phyloP scores from a whole-genome alignment of 2,113 vertebrate genomes.

The Myodes glareolus region DNA sequence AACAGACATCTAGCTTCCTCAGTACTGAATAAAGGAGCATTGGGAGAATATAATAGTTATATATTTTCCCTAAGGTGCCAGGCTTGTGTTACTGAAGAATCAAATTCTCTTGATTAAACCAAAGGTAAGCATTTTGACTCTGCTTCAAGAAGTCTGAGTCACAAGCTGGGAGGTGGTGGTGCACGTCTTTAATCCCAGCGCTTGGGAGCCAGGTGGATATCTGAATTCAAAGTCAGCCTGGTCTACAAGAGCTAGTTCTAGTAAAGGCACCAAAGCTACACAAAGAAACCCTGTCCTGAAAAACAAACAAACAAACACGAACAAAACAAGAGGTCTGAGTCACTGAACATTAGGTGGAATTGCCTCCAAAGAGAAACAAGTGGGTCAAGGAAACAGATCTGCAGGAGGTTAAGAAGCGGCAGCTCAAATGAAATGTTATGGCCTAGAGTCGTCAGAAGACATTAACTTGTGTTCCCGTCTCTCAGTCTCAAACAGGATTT shows the following conservation, averaged over 20 bases:
- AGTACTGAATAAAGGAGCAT: background rate
- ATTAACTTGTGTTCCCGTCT: background rate
- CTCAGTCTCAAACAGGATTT: slow-evolving; percentile 31
- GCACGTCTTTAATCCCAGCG: too few relatives aligned
- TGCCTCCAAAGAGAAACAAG: slow-evolving; percentile 22
- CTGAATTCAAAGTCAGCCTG: too few relatives aligned
- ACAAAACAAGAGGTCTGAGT: background rate
- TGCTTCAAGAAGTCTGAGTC: background rate
- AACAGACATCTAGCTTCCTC: background rate
- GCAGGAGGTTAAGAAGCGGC: background rate
- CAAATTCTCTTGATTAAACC: background rate
- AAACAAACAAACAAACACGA: too few relatives aligned
- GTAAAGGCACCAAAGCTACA: too few relatives aligned
- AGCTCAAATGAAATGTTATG: slow-evolving; percentile 12
- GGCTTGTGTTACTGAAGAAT: slow-evolving; percentile 70
- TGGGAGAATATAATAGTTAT: background rate
- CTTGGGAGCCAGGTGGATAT: too few relatives aligned
- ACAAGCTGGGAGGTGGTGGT: too few relatives aligned
- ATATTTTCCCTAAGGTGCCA: slow-evolving; percentile 79
- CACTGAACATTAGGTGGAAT: slow-evolving; percentile 14
- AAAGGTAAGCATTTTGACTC: background rate
- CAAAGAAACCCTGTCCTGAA: too few relatives aligned
- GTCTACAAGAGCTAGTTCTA: too few relatives aligned
- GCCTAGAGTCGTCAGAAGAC: background rate
- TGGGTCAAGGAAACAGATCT: slow-evolving; percentile 7